Conservation (phyloP, 2,797 vertebrate species). For the Danionella dracula region DNA sequence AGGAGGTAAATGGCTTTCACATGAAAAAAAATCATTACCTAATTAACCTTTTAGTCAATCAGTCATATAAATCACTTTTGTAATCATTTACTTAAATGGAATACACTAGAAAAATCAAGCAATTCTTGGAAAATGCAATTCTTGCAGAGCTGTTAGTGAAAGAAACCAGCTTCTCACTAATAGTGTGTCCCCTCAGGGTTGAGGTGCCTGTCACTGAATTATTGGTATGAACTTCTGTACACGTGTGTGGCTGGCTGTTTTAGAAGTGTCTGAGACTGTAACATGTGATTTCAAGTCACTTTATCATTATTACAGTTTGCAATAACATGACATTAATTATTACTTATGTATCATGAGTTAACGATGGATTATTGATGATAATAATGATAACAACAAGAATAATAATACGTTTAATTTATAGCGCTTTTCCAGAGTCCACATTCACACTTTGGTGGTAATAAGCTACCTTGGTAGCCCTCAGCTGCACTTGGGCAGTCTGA, state of each 20-base stretch:
- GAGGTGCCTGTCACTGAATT: constrained; percentile 3
- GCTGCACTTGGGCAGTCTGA: no score
- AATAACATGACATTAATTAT: no score
- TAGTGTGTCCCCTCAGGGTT: constrained; percentile 17
- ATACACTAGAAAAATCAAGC: not conserved
- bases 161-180: not conserved
- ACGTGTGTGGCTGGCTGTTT: not conserved
- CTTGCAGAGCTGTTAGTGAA: not conserved
- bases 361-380: no score
- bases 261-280: no score
- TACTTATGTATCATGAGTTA: no score
- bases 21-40: constrained; percentile 27
- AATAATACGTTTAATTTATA: no score
- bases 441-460: no score
- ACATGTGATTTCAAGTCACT: no score
- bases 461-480: no score
- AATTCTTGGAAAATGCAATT: not conserved
- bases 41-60: constrained; percentile 20
- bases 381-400: no score
- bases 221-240: not conserved
- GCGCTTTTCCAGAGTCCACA: no score
- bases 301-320: no score
- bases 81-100: constrained; percentile 18
- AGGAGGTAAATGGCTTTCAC: constrained; percentile 14
- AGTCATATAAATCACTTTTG: constrained; percentile 12